Base-by-base conservation (phyloP, 2,797 vertebrate species). In the Moxostoma hubbsi region DNA sequence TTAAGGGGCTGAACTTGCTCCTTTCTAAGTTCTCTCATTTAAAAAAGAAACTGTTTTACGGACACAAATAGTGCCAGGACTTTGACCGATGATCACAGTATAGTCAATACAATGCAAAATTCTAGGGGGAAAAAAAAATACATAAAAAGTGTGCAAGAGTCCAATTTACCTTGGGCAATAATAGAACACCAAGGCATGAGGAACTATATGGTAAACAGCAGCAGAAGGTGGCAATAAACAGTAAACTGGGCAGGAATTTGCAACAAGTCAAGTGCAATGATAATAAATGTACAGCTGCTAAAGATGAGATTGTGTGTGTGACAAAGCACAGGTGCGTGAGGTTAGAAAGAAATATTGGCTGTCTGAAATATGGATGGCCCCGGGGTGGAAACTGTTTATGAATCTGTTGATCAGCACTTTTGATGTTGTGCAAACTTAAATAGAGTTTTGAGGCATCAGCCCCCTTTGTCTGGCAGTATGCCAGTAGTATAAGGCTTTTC, bases 261-360 rank as follows among this genome's bases (percentile, higher is more conserved):
- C 53, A 45, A 13, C 36, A 49, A 76, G 63, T 76, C 63, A 76
- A 50, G 64, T 15, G 46, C 45, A 58, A 67, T 55, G 54, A 50
- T 50, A 67, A 76, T 67, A 65, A 54, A 67, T 67, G 54, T 58
- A 50, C 64, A 67, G 64, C 63, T 50, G 13, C 64, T 50, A n/a
- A 10, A 6, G 46, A 76, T 2, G 9, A n/a, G 18, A 58, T 49
- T 4, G 74, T 50, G 64, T 58, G 64, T 43, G 24, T 47, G 64
- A 76, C 63, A 59, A 49, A n/a, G 63, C 54, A 67, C 63, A 67
- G 54, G 63, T 76, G 74, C 62, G 10, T 47, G 46, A 67, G 63
- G 51, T 75, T 75, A 75, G 16, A 11, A 43, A 57, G 64, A 76
- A 76, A 67, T 76, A 76, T 76, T 76, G 74, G 1, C 64, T 76